Conservation (phyloP, 1,140 invertebrate species). For the Pogonomyrmex californicus region DNA sequence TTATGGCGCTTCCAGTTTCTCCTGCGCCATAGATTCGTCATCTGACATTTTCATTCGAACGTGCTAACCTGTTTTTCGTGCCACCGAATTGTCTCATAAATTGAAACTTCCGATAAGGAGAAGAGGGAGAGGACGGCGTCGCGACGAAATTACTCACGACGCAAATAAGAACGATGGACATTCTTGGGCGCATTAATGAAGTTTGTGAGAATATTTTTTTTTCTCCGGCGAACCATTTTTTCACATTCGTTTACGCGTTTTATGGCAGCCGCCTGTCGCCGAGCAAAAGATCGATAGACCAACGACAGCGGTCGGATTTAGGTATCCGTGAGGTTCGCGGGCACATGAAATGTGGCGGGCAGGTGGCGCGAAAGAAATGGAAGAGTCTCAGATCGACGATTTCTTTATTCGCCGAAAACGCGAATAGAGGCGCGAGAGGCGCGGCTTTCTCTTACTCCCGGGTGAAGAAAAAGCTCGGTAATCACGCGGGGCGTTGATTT, state of each 20-base stretch:
- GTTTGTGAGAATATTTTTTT: background rate
- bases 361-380: slow-evolving; percentile 64
- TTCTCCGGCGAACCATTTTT: slow-evolving; percentile 10
- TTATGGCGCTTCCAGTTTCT: slow-evolving; percentile 6
- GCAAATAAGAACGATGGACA: background rate
- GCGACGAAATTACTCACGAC: background rate
- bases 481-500: slow-evolving; percentile 63
- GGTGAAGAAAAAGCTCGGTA: slow-evolving; percentile 40
- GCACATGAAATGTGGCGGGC: slow-evolving; percentile 50
- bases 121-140: background rate
- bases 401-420: slow-evolving; percentile 65
- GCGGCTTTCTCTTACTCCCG: slow-evolving; percentile 64
- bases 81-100: background rate
- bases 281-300: slow-evolving; percentile 32
- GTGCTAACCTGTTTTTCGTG: background rate
- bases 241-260: slow-evolving; percentile 33
- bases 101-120: background rate
- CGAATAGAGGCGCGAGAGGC: slow-evolving; percentile 10
- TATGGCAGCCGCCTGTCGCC: slow-evolving; percentile 36
- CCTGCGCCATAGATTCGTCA: background rate
- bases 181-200: slow-evolving; percentile 23
- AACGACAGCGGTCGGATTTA: slow-evolving; percentile 52
- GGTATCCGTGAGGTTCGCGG: slow-evolving; percentile 21
- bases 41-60: slow-evolving; percentile 15
- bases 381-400: slow-evolving; percentile 65